Evolutionary conservation across 2,113 vertebrate species (phyloP), one percentile per base, ranked within the genome.

Genomic region (Sclerurus mexicanus): DNA sequence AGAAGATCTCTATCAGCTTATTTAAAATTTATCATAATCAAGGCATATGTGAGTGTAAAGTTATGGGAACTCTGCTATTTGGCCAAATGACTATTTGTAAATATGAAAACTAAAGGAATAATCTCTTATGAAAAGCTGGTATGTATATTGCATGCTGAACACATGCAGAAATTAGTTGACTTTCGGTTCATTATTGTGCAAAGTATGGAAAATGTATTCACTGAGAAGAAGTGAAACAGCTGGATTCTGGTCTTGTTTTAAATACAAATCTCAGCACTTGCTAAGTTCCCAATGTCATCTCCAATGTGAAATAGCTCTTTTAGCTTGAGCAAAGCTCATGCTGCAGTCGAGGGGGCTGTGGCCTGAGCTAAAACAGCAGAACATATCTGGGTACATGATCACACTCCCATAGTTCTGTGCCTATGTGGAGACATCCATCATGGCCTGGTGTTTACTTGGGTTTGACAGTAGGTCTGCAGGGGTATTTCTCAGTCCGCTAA

Each of bases 1-100:
- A 84, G 90, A 95, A 80, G 85, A 90, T 85, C 78, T 52, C 87
- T 90, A 91, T 72, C 82, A 85, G 78, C 82, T 94, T 90, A 76
- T 91, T 93, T 86, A 68, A 94, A 96, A 90, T 64, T 52, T 64
- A 69, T 33, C 71, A 74, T 67, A 93, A 93, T 74, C 74, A 93
- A 66, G 28, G 72, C 85, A 80, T 83, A 59, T 1, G 3, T 58
- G 52, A 77, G 15, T 47, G 18, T 49, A 23, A 86, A 93, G 75
- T 88, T 86, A 63, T 56, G 68, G 79, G 76, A 42, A 86, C 27
- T 78, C 82, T 83, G 49, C 42, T 85, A 28, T 78, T 85, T 78
- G 50, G 59, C 28, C 71, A 93, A 73, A 83, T 22, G 27, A 27
- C 14, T 85, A 55, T 86, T 35, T 62, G 35, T n/a, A 94, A 76